Evolutionary conservation across 1,140 invertebrate species (phyloP), one percentile per base, ranked within the genome.

Genomic region (Mycetomoellerius zeteki): DNA sequence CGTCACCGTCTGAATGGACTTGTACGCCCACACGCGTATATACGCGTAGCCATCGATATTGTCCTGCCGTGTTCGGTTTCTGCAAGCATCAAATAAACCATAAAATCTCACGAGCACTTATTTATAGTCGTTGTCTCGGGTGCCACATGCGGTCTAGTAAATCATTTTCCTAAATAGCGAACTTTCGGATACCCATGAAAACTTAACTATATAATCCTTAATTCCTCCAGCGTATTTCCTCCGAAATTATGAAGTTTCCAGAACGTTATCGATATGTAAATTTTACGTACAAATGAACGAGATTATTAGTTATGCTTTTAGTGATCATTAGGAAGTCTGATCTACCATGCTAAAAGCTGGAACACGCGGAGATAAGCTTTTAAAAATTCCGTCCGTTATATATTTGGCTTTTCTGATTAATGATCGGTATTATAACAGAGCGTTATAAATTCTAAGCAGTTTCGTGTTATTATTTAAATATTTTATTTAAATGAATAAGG

Each of bases 31-130:
- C 65, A 65, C 50, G 58, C 12, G 3, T 30, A 64, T 30, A 30
- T 16, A 58, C 50, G 50, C 52, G 21, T 54, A 37, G 30, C 30
- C 12, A 58, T 19, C 54, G 24, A 71, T 81, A 52, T 7, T 14
- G 27, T 54, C 14, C 14, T n/a, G 10, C 16, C 2, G 2, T 54
- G 12, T 21, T 69, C 4, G 37, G 21, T n/a, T 67, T 3, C 47
- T 58, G 58, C 64, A 56, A 85, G 12, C 33, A 56, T 12, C 24
- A 71, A 85, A 88, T 85, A 60, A 89, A 85, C n/a, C 21, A 58
- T 52, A n/a, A 50, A 85, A 77, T 72, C 19, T 77, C 43, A 67
- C 52, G 52, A 6, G 56, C 19, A 24, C 6, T 84, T 88, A 69
- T 85, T 78, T 85, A 30, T 47, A 43, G 62, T 88, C 69, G 77